Conservation (phyloP, 2,888 invertebrate species). For the Plagodis dolabraria region DNA sequence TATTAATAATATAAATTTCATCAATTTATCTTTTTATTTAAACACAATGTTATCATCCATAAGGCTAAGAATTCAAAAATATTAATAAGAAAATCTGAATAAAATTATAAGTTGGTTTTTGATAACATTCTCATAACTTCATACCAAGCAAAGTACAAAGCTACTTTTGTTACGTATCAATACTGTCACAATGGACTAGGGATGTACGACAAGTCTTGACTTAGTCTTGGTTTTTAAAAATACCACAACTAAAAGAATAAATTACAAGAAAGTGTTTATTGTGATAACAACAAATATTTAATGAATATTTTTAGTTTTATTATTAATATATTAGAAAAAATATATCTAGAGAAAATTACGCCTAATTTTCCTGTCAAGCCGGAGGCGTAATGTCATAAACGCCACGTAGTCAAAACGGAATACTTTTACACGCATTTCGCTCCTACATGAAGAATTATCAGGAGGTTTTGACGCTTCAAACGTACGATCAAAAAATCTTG, state of each 20-base stretch:
- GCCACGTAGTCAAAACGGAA: too few relatives aligned
- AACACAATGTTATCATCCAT: constrained; percentile 17
- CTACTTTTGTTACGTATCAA: constrained; percentile 18
- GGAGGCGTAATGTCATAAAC: too few relatives aligned
- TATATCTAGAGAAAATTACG: too few relatives aligned
- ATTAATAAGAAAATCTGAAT: constrained; percentile 28
- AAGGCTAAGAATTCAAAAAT: constrained; percentile 16
- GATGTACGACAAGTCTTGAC: constrained; percentile 5
- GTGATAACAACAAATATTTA: neutral
- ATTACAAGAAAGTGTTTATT: too few relatives aligned
- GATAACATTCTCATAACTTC: constrained; percentile 20
- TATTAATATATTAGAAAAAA: too few relatives aligned
- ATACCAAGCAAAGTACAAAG: constrained; percentile 10
- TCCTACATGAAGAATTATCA: too few relatives aligned
- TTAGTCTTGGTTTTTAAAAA: constrained; percentile 4
- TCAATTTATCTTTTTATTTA: neutral
- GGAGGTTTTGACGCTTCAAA: too few relatives aligned
- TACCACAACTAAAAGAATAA: neutral
- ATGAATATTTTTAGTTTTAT: neutral
- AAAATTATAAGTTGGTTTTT: constrained; percentile 13
- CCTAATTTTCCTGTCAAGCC: too few relatives aligned
- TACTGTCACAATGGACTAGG: constrained; percentile 12
- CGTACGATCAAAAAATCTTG: too few relatives aligned
- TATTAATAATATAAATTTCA: neutral
- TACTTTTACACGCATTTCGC: too few relatives aligned